phyloP scores from a whole-genome alignment of 2,113 vertebrate genomes.

The Isichthys henryi region DNA sequence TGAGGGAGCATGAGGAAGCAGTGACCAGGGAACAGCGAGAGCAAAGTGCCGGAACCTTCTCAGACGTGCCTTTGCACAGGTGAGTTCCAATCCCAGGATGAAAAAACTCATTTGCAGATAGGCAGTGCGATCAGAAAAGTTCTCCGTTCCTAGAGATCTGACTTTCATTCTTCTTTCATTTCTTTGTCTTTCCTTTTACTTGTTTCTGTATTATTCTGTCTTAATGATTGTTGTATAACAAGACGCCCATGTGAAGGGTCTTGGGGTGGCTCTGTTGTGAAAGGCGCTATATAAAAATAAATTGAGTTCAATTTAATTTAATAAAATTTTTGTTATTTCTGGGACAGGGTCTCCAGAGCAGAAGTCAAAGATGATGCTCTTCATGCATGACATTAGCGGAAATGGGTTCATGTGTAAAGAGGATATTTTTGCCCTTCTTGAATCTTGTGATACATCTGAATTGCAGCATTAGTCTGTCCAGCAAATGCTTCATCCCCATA shows the following conservation, averaged over 20 bases:
- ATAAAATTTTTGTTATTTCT: background rate
- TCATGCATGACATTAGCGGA: constrained; percentile 80
- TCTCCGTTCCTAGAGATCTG: constrained; percentile 73
- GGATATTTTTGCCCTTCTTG: background rate
- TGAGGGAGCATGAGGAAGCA: constrained; percentile 66
- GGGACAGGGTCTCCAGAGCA: constrained; percentile 77
- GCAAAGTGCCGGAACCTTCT: constrained; percentile 88
- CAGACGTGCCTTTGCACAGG: constrained; percentile 84
- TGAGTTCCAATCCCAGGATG: constrained; percentile 34
- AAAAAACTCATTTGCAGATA: background rate
- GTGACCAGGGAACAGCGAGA: constrained; percentile 78
- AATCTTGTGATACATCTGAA: background rate
- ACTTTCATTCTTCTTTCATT: background rate
- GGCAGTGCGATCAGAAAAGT: too few relatives aligned
- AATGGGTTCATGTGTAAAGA: constrained; percentile 80
- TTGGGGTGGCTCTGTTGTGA: background rate
- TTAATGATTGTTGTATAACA: background rate
- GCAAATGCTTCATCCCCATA: too few relatives aligned
- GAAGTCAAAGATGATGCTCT: constrained; percentile 85
- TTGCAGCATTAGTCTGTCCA: background rate
- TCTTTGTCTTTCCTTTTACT: background rate
- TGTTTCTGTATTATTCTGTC: background rate
- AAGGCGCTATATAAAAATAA: background rate
- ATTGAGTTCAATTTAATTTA: background rate
- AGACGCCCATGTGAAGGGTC: background rate